Evolutionary conservation across 2,113 vertebrate species (phyloP).

Genomic region (Apodemus sylvaticus): DNA sequence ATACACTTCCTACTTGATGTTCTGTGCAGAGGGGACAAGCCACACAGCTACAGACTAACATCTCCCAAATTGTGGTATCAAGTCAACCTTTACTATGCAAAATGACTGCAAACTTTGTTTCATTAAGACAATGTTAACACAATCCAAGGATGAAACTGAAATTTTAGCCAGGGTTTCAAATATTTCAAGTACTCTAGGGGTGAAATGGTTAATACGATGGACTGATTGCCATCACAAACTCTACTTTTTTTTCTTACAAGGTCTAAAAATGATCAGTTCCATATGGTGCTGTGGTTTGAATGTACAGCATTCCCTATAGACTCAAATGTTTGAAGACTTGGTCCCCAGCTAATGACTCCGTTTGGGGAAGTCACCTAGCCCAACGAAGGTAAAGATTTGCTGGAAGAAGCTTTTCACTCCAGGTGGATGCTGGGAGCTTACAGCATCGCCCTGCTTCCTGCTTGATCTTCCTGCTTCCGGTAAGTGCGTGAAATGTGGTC

Average conservation of each 20-base stretch:
- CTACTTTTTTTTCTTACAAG: not conserved
- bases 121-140: not conserved
- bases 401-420: not conserved
- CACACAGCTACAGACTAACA: not conserved
- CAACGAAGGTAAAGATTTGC: not conserved
- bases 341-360: no score
- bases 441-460: not conserved
- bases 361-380: not conserved
- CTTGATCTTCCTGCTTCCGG: not conserved
- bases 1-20: not conserved
- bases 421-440: not conserved
- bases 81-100: not conserved
- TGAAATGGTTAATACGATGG: not conserved
- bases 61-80: not conserved
- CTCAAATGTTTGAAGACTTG: not conserved
- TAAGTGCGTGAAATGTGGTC: not conserved
- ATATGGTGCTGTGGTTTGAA: no score
- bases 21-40: not conserved
- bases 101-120: no score
- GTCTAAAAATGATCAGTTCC: not conserved
- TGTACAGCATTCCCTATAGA: no score
- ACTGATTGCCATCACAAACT: not conserved
- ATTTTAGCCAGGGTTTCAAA: slow-evolving; percentile 3
- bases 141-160: slow-evolving; percentile 12
- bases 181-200: not conserved